Conservation (phyloP, 92 coral and sea anemone genomes). For the Parazoanthus darwini region DNA sequence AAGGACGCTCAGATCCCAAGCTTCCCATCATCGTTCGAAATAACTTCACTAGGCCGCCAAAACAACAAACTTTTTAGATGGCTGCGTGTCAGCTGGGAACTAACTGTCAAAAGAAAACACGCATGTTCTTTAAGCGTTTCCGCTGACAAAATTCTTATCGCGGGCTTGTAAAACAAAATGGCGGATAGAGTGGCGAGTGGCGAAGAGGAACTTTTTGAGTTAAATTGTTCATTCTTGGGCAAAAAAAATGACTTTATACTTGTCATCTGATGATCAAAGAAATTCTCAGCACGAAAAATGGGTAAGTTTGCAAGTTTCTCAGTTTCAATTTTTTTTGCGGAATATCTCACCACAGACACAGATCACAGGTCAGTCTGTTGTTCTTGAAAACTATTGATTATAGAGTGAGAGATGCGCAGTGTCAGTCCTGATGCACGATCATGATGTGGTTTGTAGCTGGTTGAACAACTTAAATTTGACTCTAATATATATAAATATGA, state of each 20-base stretch:
- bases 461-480: no score
- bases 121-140: background rate
- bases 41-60: background rate
- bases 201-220: background rate
- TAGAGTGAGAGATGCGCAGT: no score
- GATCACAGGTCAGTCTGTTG: no score
- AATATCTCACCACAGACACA: no score
- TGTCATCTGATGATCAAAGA: background rate
- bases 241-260: background rate
- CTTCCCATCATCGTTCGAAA: constrained; percentile 11
- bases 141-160: background rate
- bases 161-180: no score
- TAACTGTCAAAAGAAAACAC: background rate
- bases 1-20: constrained; percentile 22
- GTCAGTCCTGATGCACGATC: no score
- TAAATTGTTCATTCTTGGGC: background rate
- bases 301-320: background rate
- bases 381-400: no score
- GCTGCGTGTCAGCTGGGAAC: constrained; percentile 38
- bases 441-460: no score
- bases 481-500: no score
- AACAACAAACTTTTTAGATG: constrained; percentile 12
- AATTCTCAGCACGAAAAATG: constrained; percentile 8
- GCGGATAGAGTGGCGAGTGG: no score
- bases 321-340: no score